Evolutionary conservation across 2,888 invertebrate species (phyloP).

Genomic region (Brachylomia viminalis): DNA sequence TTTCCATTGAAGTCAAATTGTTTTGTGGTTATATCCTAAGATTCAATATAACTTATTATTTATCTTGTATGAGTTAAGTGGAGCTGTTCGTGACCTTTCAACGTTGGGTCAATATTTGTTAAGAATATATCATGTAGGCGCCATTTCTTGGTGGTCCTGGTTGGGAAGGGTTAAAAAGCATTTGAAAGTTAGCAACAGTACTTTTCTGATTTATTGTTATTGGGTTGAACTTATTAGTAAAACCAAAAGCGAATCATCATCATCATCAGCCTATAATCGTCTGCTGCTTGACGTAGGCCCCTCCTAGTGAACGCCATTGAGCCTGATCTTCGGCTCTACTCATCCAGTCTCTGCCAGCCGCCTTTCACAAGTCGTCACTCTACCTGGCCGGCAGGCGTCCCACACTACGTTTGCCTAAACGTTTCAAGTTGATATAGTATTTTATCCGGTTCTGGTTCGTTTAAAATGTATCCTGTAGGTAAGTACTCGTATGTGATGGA

Average conservation of each 20-base stretch:
- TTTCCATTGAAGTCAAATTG: too few species aligned
- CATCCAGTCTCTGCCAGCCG: too few species aligned
- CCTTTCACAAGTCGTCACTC: too few species aligned
- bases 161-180: neutral
- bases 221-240: neutral
- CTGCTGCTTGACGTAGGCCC: too few species aligned
- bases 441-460: neutral
- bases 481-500: neutral
- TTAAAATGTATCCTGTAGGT: neutral
- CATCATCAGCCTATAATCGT: too few species aligned
- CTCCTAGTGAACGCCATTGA: too few species aligned
- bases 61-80: constrained; percentile 7
- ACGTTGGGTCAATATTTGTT: constrained; percentile 1
- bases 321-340: too few species aligned
- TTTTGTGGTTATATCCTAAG: neutral
- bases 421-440: neutral
- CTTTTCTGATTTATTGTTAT: neutral
- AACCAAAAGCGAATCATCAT: neutral
- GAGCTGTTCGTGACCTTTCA: constrained; percentile 1
- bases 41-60: constrained; percentile 21
- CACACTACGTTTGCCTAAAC: too few species aligned
- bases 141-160: neutral
- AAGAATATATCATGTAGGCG: neutral
- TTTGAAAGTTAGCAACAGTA: neutral
- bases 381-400: too few species aligned